These are phyloP conservation scores for Novumbra hubbsi DNA, from an alignment of 2,797 vertebrate genomes.

Conservation along the genomic window DNA sequence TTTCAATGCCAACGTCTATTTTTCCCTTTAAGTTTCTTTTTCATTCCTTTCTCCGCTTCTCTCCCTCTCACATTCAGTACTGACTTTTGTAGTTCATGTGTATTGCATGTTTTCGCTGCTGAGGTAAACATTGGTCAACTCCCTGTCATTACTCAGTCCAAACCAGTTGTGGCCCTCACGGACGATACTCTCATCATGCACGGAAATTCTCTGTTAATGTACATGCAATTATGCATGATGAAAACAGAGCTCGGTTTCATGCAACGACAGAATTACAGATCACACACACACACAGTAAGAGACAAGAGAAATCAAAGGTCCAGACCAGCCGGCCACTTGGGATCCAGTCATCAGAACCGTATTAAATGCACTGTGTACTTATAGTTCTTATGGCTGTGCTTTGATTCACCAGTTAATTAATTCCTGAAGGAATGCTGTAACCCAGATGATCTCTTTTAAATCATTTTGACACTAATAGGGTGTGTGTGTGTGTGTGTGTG, in stretches of 20 bases:
- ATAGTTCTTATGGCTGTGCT: slow-evolving; percentile 47
- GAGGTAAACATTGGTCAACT: not conserved
- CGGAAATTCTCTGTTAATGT: slow-evolving; percentile 40
- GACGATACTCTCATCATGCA: slow-evolving; percentile 27
- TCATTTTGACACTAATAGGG: slow-evolving; percentile 22
- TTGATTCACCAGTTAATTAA: slow-evolving; percentile 72
- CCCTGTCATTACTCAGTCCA: not conserved
- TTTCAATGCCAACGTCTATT: not conserved
- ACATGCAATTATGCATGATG: slow-evolving; percentile 35
- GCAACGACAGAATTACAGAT: slow-evolving; percentile 33
- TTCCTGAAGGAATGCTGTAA: slow-evolving; percentile 58
- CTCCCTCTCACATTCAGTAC: slow-evolving; percentile 18
- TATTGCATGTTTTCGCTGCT: slow-evolving; percentile 7
- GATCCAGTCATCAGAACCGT: slow-evolving; percentile 38
- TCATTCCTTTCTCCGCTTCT: not conserved
- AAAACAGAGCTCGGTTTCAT: slow-evolving; percentile 41
- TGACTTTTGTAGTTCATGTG: slow-evolving; percentile 3
- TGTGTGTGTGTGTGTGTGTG: not conserved
- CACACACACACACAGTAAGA: slow-evolving; percentile 28
- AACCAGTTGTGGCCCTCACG: not conserved
- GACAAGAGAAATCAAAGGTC: slow-evolving; percentile 62
- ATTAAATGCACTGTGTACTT: slow-evolving; percentile 38
- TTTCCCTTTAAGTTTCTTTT: not conserved
- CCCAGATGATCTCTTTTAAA: slow-evolving; percentile 9
- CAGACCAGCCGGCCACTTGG: slow-evolving; percentile 38